Base-by-base conservation (phyloP, 2,797 vertebrate genomes). In the Benthosema pterotum region DNA sequence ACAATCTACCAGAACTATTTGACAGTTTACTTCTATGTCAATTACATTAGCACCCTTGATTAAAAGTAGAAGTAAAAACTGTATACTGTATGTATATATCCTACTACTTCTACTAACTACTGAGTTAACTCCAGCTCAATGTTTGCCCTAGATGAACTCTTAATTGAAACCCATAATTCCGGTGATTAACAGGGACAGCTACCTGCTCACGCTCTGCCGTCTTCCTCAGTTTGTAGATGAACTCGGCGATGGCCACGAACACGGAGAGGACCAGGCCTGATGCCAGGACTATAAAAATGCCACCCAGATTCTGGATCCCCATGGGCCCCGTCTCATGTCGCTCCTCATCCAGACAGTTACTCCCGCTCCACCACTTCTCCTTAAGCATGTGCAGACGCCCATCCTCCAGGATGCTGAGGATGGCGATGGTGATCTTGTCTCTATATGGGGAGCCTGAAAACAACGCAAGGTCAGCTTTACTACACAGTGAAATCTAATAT, bases 281-380 rank as follows among this genome's bases (percentile, higher is more conserved):
- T 0, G 97, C 98, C 86, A 99, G 77, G 53, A 99, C 96, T 4
- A 99, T 98, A 90, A 99, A 99, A 86, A 99, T 97, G 46, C 98
- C 98, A 0, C 97, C 98, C 0, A 99, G 96, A 86, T 98, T 99
- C 75, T 99, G 98, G 82, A 99, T 94, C 15, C 97, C 96, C 83
- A 99, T 94, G 11, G 98, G 96, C 0, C 97, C 97, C 55, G 96
- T 95, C 76, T 99, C 97, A 5, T 93, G 95, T 74, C 89, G 95
- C 73, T 97, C 96, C 11, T 98, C 97, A 76, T 97, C 95, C 0
- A 95, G 94, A 59, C 98, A 99, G 79, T 94, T 95, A 0, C 91
- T 96, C 49, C 95, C 94, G 19, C 95, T 93, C 98, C 98, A 99
- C 98, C 98, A 99, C 78, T 98, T 98, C 87, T 99, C 97, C 83